Percentiles rank a stretch among this genome's conserved stretches.
Evolutionary conservation across 2,888 invertebrate species (phyloP).

Genomic region (Psylliodes chrysocephalus): DNA sequence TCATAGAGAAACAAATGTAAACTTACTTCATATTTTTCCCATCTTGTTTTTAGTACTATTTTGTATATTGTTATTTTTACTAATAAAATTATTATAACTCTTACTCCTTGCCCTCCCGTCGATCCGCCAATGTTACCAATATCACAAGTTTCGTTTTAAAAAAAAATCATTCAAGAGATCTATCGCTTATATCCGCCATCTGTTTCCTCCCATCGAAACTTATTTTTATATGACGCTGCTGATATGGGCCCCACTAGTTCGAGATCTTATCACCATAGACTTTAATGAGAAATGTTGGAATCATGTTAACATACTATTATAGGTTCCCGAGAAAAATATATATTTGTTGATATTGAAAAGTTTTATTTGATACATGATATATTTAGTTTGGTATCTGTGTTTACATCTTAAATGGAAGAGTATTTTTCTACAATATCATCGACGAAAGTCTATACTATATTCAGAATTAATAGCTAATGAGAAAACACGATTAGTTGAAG

Average conservation of each 20-base stretch:
- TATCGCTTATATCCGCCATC: slow-evolving; percentile 32
- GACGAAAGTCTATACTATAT: too few species aligned
- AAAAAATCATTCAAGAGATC: background rate
- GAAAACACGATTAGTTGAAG: too few species aligned
- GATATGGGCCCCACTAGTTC: slow-evolving; percentile 25
- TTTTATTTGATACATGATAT: slow-evolving; percentile 4
- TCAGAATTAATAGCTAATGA: too few species aligned
- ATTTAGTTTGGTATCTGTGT: background rate
- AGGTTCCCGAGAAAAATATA: slow-evolving; percentile 9
- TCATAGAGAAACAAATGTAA: too few species aligned
- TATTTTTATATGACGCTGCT: slow-evolving; percentile 39
- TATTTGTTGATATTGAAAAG: slow-evolving; percentile 10
- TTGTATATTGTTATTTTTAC: too few species aligned
- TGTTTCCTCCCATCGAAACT: slow-evolving; percentile 42
- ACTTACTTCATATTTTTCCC: too few species aligned
- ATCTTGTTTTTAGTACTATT: too few species aligned
- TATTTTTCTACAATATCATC: background rate
- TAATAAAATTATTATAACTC: too few species aligned
- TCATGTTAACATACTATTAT: slow-evolving; percentile 21
- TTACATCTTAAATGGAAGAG: background rate
- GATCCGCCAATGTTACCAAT: background rate
- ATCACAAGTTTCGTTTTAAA: slow-evolving; percentile 4
- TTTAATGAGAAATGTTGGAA: slow-evolving; percentile 25
- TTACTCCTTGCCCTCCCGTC: background rate
- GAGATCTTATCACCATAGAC: slow-evolving; percentile 39